These are phyloP conservation scores for Pituophis catenifer DNA, from an alignment of 2,113 vertebrate species.

Conservation along the genomic window DNA sequence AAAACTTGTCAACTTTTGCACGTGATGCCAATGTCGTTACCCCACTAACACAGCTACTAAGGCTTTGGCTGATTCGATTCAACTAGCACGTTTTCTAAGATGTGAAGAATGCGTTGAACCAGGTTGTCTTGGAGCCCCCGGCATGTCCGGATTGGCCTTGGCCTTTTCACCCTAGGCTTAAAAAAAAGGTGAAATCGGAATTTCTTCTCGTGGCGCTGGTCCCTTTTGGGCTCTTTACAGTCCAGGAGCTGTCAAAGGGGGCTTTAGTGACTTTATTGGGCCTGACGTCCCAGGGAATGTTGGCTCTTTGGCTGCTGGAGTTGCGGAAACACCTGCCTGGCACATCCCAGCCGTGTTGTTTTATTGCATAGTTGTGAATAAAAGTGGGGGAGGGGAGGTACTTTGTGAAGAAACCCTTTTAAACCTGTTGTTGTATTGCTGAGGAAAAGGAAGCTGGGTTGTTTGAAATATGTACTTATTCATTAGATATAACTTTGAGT, in stretches of 20 bases:
- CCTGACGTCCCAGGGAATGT: neutral
- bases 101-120: neutral
- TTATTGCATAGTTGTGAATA: neutral
- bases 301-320: neutral
- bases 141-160: accelerated
- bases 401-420: neutral
- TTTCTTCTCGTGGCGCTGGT: neutral
- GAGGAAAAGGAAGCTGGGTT: neutral
- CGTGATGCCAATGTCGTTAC: neutral
- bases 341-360: neutral
- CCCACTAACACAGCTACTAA: neutral
- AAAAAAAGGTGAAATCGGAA: neutral
- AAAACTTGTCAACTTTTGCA: neutral
- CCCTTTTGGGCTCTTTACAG: neutral
- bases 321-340: neutral
- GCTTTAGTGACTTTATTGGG: neutral
- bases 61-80: neutral
- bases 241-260: neutral
- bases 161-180: neutral
- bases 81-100: neutral
- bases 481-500: neutral
- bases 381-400: neutral
- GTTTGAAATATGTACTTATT: neutral
- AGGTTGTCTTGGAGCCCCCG: neutral
- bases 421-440: neutral